Evolutionary conservation across 2,113 vertebrate species (phyloP).

Genomic region (Muscicapa adusta): DNA sequence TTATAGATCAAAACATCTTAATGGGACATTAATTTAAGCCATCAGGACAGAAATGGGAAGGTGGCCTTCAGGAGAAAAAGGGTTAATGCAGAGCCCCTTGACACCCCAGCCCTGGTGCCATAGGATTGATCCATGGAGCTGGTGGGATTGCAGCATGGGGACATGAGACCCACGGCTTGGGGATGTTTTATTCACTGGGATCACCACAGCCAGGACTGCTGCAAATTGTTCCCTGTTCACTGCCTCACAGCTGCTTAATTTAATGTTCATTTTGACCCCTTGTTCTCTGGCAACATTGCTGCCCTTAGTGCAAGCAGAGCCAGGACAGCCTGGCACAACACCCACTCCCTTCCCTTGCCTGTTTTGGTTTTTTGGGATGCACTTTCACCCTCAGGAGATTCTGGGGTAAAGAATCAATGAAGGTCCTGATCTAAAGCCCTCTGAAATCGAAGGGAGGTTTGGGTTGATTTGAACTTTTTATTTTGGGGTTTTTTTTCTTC

Average conservation of each 20-base stretch:
- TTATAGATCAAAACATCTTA: not conserved
- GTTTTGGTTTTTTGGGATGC: not conserved
- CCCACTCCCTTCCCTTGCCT: not conserved
- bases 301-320: not conserved
- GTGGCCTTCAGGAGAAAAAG: not conserved
- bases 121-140: not conserved
- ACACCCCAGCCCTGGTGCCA: not conserved
- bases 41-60: not conserved
- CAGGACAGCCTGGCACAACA: not conserved
- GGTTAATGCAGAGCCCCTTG: not conserved
- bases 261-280: not conserved
- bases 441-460: not conserved
- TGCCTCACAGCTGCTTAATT: not conserved
- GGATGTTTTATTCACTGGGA: not conserved
- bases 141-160: not conserved
- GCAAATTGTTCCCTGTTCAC: not conserved
- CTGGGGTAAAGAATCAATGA: not conserved
- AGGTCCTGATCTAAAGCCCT: not conserved
- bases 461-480: not conserved
- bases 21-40: not conserved
- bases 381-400: not conserved
- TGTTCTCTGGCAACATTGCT: rapidly evolving
- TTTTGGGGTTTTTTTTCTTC: not conserved
- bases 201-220: not conserved
- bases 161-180: not conserved